A percentile compares a stretch with the other conserved stretches of the same genome.
Conservation (phyloP, 2,888 invertebrate species). For the Athalia rosae region DNA sequence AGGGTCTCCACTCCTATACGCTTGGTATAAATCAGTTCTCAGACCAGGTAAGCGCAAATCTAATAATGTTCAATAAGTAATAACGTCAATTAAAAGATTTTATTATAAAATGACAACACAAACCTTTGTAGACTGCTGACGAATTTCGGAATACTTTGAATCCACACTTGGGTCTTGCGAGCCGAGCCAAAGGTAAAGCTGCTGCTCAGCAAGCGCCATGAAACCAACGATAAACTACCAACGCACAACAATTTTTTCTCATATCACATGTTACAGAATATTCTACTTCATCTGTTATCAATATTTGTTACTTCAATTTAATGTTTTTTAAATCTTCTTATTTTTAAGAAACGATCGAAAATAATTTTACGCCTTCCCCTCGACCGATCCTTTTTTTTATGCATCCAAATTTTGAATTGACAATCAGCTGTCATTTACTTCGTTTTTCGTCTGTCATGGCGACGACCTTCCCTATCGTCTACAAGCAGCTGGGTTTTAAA, state of each 20-base stretch:
- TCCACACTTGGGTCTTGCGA: too few species aligned
- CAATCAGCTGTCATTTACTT: constrained; percentile 45
- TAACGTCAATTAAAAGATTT: neutral
- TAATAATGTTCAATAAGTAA: neutral
- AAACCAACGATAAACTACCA: too few species aligned
- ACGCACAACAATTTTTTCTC: too few species aligned
- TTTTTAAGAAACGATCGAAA: neutral
- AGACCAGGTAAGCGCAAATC: constrained; percentile 1
- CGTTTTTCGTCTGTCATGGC: constrained; percentile 61
- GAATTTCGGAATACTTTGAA: neutral
- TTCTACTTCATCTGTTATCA: neutral
- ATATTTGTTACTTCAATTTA: too few species aligned
- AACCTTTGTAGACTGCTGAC: constrained; percentile 10
- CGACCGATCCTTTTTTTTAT: neutral
- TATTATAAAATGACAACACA: too few species aligned
- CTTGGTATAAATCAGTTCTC: constrained; percentile 1
- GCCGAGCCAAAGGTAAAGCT: too few species aligned
- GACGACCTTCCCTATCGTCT: constrained; percentile 53
- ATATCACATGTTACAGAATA: neutral
- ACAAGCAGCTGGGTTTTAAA: constrained; percentile 30
- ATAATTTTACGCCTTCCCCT: constrained; percentile 1
- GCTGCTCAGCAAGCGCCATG: too few species aligned
- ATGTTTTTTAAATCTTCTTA: too few species aligned
- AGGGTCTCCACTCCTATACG: neutral
- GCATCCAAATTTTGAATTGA: neutral